Conservation (phyloP, 1,140 invertebrate genomes). For the Euwallacea similis region DNA sequence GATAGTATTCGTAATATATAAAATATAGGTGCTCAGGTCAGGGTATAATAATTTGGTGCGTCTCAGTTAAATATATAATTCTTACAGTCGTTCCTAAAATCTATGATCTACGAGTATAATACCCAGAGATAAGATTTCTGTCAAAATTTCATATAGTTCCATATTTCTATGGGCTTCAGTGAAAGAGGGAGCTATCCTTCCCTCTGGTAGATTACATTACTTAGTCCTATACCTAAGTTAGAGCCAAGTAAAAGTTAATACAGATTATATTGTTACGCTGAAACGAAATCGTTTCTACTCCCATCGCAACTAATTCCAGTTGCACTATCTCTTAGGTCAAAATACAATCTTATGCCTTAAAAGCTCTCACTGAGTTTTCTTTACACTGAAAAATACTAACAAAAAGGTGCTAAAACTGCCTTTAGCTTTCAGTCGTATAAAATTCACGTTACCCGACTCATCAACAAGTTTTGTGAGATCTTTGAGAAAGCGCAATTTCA, state of each 20-base stretch:
- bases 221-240: too few species aligned
- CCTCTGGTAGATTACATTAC: background rate
- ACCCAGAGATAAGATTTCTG: background rate
- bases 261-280: background rate
- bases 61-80: conserved; percentile 6
- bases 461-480: conserved; percentile 5
- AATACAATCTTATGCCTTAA: background rate
- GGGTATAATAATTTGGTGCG: conserved; percentile 19
- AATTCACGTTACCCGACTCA: background rate
- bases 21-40: conserved; percentile 30
- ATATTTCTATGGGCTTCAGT: conserved; percentile 2
- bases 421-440: conserved; percentile 12
- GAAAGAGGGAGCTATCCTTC: background rate
- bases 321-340: background rate
- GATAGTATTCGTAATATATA: conserved; percentile 24
- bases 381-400: background rate
- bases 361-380: background rate
- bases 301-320: background rate
- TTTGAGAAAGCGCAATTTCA: conserved; percentile 6
- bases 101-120: conserved; percentile 14
- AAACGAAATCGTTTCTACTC: conserved; percentile 15
- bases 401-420: background rate
- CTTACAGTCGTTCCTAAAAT: conserved; percentile 7
- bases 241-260: too few species aligned
- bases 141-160: conserved; percentile 3